Evolutionary conservation across 2,113 vertebrate genomes (phyloP), one percentile per base, ranked within the genome.

Genomic region (Arvicanthis niloticus): DNA sequence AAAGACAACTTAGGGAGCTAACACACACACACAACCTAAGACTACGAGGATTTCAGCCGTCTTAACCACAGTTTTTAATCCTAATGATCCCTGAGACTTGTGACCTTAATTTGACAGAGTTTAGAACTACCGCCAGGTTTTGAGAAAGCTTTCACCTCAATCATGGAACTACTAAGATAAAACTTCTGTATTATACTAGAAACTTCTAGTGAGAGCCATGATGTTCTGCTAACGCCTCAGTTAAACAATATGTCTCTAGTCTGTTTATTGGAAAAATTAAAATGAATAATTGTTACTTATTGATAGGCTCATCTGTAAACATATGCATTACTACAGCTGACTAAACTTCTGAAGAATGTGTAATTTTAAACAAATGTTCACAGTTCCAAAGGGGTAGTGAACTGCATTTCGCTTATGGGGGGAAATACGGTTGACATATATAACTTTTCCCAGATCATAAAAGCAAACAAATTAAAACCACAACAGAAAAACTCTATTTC

Each of bases 361-460:
- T 56, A 91, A 86, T 19, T 84, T 51, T 42, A 78, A 96, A 96
- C 9, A 95, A 89, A 95, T 93, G 91, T 37, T 48, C 73, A 90
- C 16, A 91, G 19, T 65, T 94, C 10, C 87, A 12, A 88, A 68
- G 24, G 86, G 82, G 37, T 89, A 90, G 34, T 75, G 40, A 77
- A 91, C 4, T 15, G 22, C 2, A 95, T 77, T 93, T 95, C 29
- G 65, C 10, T 37, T 78, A 90, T 7, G 68, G 16, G 19, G 58
- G 92, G 56, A 56, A 81, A 67, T 84, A n/a, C 15, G 15, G 2
- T 91, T 34, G 19, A 95, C 60, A 86, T 85, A 89, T 40, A 26
- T 22, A 75, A 1, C 92, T 89, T 95, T 93, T 84, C n/a, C 75
- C 48, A 72, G 37, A 91, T 67, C 34, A n/a, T 37, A 42, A 68